Base-by-base conservation (phyloP, 1,140 invertebrate genomes). In the Pogonus chalceus region DNA sequence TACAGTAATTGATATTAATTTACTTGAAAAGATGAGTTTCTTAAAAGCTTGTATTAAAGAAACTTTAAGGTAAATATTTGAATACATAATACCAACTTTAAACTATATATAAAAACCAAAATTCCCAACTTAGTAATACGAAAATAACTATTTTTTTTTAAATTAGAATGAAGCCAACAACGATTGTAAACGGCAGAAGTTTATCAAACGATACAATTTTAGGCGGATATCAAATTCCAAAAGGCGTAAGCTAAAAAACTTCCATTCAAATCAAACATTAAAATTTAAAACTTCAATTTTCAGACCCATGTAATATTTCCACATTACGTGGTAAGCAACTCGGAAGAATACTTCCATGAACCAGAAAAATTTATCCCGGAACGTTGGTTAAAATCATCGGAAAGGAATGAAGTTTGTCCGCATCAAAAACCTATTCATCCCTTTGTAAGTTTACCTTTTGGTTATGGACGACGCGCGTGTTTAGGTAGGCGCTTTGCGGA, bases 21-120 rank as follows among this genome's bases (percentile, higher is more conserved):
- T 80, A 54, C 72, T 92, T 24, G 83, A 87, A 50, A 77, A 80
- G 57, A 71, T 92, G 62, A 79, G 79, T 12, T 94, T 90, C 65
- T 72, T 94, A 23, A 86, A 87, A 68, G 90, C 90, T 2, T 92
- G 88, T 65, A 82, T 96, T 9, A 93, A 92, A 68, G 92, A 96
- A 78, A 85, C 88, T 2, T 77, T 94, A 58, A 81, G 90, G 89
- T 90, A 70, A 59, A 57, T 26, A 16, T 46, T 49, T 23, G 26
- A 43, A 52, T 23, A 53, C 23, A 51, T 4, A 46, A 46, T 37
- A 20, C 1, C 46, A 31, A 10, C 14, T 51, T 20, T 37, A 3
- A 20, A 16, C 22, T 26, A n/a, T 26, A 14, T 20, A 47, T n/a
- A 10, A 9, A 53, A 51, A 22, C 2, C 52, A 3, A 20, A 35